Percentiles rank a stretch among this genome's conserved stretches.
phyloP scores from a whole-genome alignment of 2,888 invertebrate species.

The Agrotis segetum region DNA sequence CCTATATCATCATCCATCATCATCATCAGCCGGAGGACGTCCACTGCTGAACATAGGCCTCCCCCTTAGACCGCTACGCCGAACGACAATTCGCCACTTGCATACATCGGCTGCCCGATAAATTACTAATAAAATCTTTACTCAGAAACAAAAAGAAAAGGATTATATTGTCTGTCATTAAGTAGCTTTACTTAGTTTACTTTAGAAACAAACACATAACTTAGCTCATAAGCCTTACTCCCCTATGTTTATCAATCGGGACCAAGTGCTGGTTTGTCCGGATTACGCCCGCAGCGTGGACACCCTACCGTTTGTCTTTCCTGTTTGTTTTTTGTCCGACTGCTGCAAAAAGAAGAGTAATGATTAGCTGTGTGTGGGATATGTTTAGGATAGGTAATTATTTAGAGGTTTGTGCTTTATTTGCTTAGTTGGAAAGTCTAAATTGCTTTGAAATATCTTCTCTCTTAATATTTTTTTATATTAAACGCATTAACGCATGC shows the following conservation, averaged over 20 bases:
- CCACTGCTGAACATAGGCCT: too few relatives aligned
- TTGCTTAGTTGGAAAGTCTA: background rate
- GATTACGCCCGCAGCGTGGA: constrained; percentile 61
- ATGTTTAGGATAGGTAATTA: constrained; percentile 37
- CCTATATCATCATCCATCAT: too few relatives aligned
- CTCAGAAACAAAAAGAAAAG: too few relatives aligned
- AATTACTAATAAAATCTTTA: too few relatives aligned
- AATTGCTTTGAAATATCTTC: background rate
- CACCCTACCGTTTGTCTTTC: constrained; percentile 62
- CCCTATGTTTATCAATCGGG: constrained; percentile 59
- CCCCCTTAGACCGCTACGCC: too few relatives aligned
- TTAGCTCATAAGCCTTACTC: constrained; percentile 43
- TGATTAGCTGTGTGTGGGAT: constrained; percentile 46
- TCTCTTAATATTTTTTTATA: too few relatives aligned
- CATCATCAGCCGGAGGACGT: too few relatives aligned
- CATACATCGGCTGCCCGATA: too few relatives aligned
- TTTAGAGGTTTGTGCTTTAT: constrained; percentile 23
- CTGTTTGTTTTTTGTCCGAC: constrained; percentile 59
- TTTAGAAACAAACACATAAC: constrained; percentile 45
- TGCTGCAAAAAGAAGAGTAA: constrained; percentile 55
- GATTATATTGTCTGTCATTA: constrained; percentile 2
- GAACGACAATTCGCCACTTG: too few relatives aligned
- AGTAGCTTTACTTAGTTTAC: constrained; percentile 11
- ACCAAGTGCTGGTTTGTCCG: constrained; percentile 55
- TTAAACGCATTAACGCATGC: too few relatives aligned